Evolutionary conservation across 2,797 vertebrate species (phyloP), one percentile per base, ranked within the genome.

Genomic region (Rhinophrynus dorsalis): DNA sequence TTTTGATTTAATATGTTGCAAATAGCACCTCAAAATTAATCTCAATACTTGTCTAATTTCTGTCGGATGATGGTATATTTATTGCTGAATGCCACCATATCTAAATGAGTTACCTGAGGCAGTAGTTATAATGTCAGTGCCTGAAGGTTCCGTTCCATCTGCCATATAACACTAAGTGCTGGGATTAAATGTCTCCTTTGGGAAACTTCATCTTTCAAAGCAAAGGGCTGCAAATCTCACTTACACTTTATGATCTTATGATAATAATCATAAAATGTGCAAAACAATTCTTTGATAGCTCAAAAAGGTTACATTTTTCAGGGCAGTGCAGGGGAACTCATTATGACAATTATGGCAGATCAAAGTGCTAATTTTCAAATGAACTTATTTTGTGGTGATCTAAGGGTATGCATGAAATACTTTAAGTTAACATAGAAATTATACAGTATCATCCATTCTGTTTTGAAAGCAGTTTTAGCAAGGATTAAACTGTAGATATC

Each of bases 41-140:
- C 90, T 90, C 89, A 90, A 90, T 92, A 90, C 87, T 86, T 91
- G 89, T 91, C 89, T 90, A 91, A 91, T 92, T 92, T 91, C 85
- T 90, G 89, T 90, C 86, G 74, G 86, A 86, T 78, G 82, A 89
- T 89, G 85, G 87, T 89, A 87, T 90, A 90, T 90, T 91, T 92
- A 91, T 92, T 89, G 89, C 89, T 86, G 88, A 88, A 89, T 89
- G 88, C 89, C 89, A 90, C 84, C 84, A 85, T 88, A 85, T 84
- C 83, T 89, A 90, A 91, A 91, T 88, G 87, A 89, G 87, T 89
- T 90, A 90, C 90, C 90, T 89, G 86, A 85, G 89, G 86, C 87
- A 83, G 78, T 76, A 88, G 85, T 82, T 81, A 77, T 89, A 88
- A 87, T 90, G 86, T 88, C 87, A 88, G 78, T 51, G 85, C 84